phyloP scores from a whole-genome alignment of 2,113 vertebrate genomes.

The Desmodus rotundus region DNA sequence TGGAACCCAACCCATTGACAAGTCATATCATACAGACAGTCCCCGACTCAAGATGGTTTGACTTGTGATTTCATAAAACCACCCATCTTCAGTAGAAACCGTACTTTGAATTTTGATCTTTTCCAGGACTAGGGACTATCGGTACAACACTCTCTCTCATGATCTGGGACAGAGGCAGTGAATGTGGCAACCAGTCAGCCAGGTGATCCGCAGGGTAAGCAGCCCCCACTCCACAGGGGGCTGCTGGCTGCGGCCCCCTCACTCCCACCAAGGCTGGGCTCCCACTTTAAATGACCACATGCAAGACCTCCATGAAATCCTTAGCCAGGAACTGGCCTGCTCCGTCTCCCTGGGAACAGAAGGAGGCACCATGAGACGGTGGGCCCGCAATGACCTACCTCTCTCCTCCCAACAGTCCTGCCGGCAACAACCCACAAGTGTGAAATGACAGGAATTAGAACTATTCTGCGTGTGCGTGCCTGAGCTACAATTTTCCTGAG shows the following conservation, averaged over 20 bases:
- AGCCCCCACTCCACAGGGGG: too few species aligned
- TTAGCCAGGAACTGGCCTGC: not conserved
- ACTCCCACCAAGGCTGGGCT: not conserved
- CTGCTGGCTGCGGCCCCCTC: not conserved
- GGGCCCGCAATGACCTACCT: not conserved
- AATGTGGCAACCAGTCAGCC: not conserved
- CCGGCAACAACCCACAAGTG: not conserved
- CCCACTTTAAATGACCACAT: not conserved
- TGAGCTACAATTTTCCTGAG: conserved; percentile 8
- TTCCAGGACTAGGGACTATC: not conserved
- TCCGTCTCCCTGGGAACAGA: not conserved
- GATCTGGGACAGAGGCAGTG: not conserved
- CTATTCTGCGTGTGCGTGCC: not conserved
- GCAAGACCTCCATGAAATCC: not conserved
- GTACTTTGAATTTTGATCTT: not conserved
- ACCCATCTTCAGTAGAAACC: too few species aligned
- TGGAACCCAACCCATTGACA: not conserved
- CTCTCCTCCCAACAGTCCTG: not conserved
- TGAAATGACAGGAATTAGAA: conserved; percentile 42
- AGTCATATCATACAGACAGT: not conserved
- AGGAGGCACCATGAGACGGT: too few species aligned
- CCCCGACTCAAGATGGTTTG: not conserved
- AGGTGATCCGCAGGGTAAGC: not conserved
- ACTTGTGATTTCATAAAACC: not conserved
- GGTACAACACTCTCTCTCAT: too few species aligned